Base-by-base conservation (phyloP, 2,888 invertebrate species). In the Hemithea aestivaria region DNA sequence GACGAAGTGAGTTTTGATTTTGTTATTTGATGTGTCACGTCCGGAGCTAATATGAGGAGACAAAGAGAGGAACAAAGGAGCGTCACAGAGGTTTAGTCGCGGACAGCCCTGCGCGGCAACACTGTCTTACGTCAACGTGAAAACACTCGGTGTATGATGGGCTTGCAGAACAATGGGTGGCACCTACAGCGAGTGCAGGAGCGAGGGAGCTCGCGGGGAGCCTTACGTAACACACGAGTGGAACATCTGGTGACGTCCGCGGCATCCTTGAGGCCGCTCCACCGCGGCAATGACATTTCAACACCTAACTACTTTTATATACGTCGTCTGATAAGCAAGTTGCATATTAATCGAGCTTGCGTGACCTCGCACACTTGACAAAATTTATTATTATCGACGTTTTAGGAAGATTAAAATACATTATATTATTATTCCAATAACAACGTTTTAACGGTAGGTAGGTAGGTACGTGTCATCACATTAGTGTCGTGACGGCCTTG, bases 151-250 rank as follows among this genome's bases (percentile, higher is more conserved):
- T n/a, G n/a, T 58, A 62, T 58, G 63, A 60, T 51, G 67, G 65
- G 70, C 68, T 66, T 49, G 56, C 59, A 65, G 71, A 79, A 80
- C 80, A 77, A 81, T 78, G 40, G 42, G 29, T 35, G 37, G 32
- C 40, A 49, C 63, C 62, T 61, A 73, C 74, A 63, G 67, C 64
- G 64, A 66, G 67, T 62, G 58, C 27, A n/a, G n/a, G n/a, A n/a
- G n/a, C n/a, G n/a, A n/a, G n/a, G n/a, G n/a, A n/a, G n/a, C n/a
- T n/a, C n/a, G n/a, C n/a, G n/a, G 16, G 16, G 16, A 4, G 56
- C 51, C 59, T 74, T 75, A 63, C 75, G 73, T 70, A 75, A 78
- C 60, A 16, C 5, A 16, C 16, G 16, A 16, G 3, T 16, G 3
- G 2, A 16, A 16, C 16, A 16, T 16, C 16, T 16, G 16, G 3